Evolutionary conservation across 2,113 vertebrate genomes (phyloP), one percentile per base, ranked within the genome.

Genomic region (Piaya cayana): DNA sequence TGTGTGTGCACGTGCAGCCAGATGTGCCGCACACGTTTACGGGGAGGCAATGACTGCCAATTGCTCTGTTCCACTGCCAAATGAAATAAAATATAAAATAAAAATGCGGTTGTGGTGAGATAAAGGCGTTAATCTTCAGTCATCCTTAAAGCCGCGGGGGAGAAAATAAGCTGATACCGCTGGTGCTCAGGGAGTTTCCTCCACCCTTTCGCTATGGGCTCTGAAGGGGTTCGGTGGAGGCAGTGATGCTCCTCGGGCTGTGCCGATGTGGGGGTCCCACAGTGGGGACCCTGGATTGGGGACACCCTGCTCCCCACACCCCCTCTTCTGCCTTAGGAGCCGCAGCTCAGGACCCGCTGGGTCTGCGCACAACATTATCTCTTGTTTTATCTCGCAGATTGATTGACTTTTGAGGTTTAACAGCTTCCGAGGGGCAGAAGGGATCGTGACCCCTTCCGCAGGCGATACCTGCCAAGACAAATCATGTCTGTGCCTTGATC

Each of bases 401-500:
- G 84, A 77, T 89, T 70, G 52, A 78, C 26, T 85, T 63, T 70
- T 8, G 2, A 43, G 60, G 20, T 37, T 93, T 85, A 64, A 91
- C 76, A 29, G 12, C 55, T 89, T 59, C 70, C 10, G 4, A 76
- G 65, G 74, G 62, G 39, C 2, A 5, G 80, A 25, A 23, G 91
- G 65, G 13, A 82, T 65, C 1, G 1, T 17, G 60, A 91, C 59
- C 52, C 60, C 81, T 49, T 26, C 9, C 27, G 26, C 39, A 17
- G 58, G 9, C 0, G 5, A 8, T 5, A 14, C 45, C 74, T 58
- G 34, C 53, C 79, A 32, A 75, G 49, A 55, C 36, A 15, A 25
- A 67, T 39, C 88, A 70, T 1, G 34, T 2, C 2, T 5, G 22
- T 1, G 1, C 11, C 22, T n/a, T 6, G 3, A 53, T 58, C 7